A percentile compares a stretch with the other conserved stretches of the same genome.
Evolutionary conservation across 2,113 vertebrate species (phyloP).

Genomic region (Mastomys natalensis): DNA sequence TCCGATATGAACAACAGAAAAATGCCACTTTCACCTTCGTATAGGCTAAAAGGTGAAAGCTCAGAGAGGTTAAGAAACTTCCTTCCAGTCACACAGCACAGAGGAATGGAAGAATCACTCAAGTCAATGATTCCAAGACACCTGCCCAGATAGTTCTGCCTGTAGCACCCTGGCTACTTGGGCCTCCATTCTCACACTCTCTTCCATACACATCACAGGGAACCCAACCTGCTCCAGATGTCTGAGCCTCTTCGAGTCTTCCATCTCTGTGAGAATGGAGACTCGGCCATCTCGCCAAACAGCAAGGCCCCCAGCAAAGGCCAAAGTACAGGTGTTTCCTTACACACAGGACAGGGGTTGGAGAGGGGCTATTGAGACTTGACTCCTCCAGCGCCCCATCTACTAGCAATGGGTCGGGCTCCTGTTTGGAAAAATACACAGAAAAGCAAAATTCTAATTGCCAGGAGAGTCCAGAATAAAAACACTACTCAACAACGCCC

Average conservation of each 20-base stretch:
- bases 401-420: constrained; percentile 20
- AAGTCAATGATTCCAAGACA: background rate
- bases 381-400: background rate
- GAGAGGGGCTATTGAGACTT: background rate
- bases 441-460: constrained; percentile 56
- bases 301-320: background rate
- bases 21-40: background rate
- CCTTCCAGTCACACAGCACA: background rate
- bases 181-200: background rate
- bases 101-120: background rate
- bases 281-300: constrained; percentile 40
- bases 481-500: constrained; percentile 75
- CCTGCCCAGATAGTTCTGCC: background rate
- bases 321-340: background rate
- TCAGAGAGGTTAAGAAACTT: constrained; percentile 2
- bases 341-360: background rate
- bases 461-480: background rate
- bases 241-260: constrained; percentile 21
- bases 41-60: background rate
- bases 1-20: background rate
- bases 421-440: constrained; percentile 20
- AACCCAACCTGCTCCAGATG: constrained; percentile 57
- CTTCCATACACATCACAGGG: background rate
- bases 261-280: constrained; percentile 61
- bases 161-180: background rate